Evolutionary conservation across 2,797 vertebrate species (phyloP), one percentile per base, ranked within the genome.

Genomic region (Phoxinus dragarum): DNA sequence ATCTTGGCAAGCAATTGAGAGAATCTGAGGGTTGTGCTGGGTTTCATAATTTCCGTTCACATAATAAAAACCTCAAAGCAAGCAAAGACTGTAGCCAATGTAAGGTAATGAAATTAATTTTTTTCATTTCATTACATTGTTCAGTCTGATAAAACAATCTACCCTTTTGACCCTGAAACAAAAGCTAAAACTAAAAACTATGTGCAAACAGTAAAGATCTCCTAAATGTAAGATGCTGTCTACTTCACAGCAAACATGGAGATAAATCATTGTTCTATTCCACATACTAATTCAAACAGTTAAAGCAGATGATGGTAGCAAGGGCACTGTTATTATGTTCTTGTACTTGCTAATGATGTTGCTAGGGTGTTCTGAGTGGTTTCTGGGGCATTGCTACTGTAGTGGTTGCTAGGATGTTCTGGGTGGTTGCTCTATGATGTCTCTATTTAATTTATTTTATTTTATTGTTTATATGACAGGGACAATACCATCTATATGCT

Each of bases 1-100:
- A 83, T 36, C 34, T 52, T 64, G 6, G 31, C 56, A 79, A 81
- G 81, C 79, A 86, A 79, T 83, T 64, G 56, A 73, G 44, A 66
- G 56, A 86, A 82, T 72, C 38, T 72, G 38, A 77, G 23, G n/a
- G 19, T 27, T 78, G 42, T 82, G 36, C 47, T 40, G 56, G 6
- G 12, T 44, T 36, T 52, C 23, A 47, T 61, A 71, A 84, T 84
- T 87, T 87, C 69, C 61, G 38, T 83, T 76, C 68, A 40, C 17
- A 31, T 81, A 61, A 78, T 17, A 75, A 17, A 52, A 80, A 74
- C 84, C 47, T 69, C 67, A 80, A 38, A 84, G 31, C 19, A 2
- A 31, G 71, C 40, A 68, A 54, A 80, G 27, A 56, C 14, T 27
- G 12, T 40, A 31, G 19, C 59, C 40, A 64, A 11, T 59, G 10